phyloP scores from a whole-genome alignment of 2,888 invertebrate species.

The Strigamia transsilvanica region DNA sequence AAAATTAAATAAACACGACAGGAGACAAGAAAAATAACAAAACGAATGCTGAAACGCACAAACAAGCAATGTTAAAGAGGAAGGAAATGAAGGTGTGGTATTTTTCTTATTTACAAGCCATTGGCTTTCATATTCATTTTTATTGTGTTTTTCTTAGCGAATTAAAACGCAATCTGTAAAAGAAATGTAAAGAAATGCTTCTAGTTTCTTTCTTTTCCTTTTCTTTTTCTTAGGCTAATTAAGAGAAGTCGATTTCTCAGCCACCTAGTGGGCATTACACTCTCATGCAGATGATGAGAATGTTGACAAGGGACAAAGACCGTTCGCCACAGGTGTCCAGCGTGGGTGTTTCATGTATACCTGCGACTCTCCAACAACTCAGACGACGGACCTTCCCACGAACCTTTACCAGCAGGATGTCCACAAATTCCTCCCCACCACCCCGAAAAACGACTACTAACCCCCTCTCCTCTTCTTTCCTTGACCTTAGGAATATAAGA shows the following conservation, averaged over 20 bases:
- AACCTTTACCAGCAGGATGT: constrained; percentile 46
- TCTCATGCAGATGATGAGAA: constrained; percentile 41
- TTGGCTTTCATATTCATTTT: too few species aligned
- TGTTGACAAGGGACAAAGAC: constrained; percentile 49
- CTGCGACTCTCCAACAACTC: constrained; percentile 28
- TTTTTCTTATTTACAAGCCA: too few species aligned
- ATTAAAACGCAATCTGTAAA: not conserved
- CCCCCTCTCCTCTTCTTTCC: constrained; percentile 30
- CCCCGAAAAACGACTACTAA: constrained; percentile 16
- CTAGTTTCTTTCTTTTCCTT: not conserved
- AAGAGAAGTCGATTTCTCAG: constrained; percentile 38
- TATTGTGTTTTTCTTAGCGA: not conserved
- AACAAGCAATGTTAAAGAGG: too few species aligned
- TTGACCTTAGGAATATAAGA: constrained; percentile 43
- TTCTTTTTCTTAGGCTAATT: not conserved
- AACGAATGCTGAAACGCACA: too few species aligned
- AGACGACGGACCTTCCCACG: constrained; percentile 42
- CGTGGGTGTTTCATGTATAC: constrained; percentile 43
- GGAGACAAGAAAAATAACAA: too few species aligned
- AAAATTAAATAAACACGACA: too few species aligned
- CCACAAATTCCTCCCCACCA: constrained; percentile 10
- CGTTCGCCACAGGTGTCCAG: constrained; percentile 45
- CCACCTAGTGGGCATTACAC: constrained; percentile 43
- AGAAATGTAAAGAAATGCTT: not conserved
- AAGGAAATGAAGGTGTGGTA: too few species aligned